phyloP scores from a whole-genome alignment of 2,113 vertebrate genomes.

The Lagopus leucura region DNA sequence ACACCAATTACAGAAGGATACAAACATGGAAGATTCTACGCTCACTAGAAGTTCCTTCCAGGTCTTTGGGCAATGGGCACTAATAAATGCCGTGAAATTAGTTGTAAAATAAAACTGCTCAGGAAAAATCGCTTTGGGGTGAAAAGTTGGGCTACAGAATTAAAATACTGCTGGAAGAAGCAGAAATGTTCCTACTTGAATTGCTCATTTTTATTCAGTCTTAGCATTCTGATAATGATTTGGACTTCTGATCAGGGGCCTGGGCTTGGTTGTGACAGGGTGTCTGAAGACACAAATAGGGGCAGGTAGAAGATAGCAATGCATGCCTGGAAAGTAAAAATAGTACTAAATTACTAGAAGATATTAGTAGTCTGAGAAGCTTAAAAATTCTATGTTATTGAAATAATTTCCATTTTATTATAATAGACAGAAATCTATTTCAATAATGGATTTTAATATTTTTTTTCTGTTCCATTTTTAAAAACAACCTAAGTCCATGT shows the following conservation, averaged over 20 bases:
- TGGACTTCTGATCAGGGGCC: not conserved
- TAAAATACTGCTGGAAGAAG: not conserved
- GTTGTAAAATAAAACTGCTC: not conserved
- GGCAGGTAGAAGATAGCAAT: not conserved
- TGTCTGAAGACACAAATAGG: not conserved
- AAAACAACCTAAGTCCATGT: not conserved
- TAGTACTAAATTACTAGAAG: not conserved
- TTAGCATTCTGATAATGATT: not conserved
- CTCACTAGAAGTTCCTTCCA: not conserved
- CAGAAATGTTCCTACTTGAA: not conserved
- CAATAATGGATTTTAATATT: not conserved
- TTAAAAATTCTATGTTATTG: not conserved
- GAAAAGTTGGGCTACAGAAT: not conserved
- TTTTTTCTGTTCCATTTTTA: not conserved
- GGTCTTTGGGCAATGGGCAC: not conserved
- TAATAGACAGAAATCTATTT: not conserved
- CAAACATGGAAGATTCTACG: not conserved
- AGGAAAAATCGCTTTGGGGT: not conserved
- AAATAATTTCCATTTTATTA: slow-evolving; percentile 11
- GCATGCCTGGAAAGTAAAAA: not conserved
- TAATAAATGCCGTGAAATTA: not conserved
- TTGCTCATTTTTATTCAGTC: not conserved
- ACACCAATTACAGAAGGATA: not conserved
- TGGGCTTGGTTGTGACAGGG: not conserved
- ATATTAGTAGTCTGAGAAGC: not conserved